phyloP scores from a whole-genome alignment of 2,113 vertebrate genomes.

The Misgurnus anguillicaudatus region DNA sequence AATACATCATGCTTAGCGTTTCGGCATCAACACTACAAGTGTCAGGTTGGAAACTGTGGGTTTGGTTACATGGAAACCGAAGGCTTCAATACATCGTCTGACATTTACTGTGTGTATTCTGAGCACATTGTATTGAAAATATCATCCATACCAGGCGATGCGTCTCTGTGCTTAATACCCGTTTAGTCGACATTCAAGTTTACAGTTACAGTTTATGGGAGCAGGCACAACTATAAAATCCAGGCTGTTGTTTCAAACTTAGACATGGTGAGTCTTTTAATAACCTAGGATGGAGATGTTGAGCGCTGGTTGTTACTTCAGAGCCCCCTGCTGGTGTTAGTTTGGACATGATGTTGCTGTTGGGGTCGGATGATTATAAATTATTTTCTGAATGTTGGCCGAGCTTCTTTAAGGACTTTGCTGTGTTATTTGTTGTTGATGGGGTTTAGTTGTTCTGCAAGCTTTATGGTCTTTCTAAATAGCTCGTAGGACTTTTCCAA shows the following conservation, averaged over 20 bases:
- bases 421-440: not conserved
- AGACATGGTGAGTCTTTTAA: not conserved
- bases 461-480: not conserved
- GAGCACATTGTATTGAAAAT: conserved; percentile 30
- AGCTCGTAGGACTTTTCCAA: not conserved
- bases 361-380: too few relatives aligned
- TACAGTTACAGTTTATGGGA: conserved; percentile 1
- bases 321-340: conserved; percentile 20
- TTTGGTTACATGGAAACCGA: conserved; percentile 20
- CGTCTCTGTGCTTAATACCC: conserved; percentile 36
- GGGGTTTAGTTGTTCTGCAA: not conserved
- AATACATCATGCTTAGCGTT: conserved; percentile 7
- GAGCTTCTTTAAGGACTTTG: not conserved
- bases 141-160: conserved; percentile 33
- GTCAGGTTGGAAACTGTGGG: not conserved
- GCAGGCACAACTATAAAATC: not conserved
- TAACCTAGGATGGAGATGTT: not conserved
- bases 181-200: not conserved
- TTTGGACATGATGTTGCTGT: not conserved
- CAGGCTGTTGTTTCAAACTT: not conserved
- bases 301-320: not conserved
- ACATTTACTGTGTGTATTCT: conserved; percentile 29
- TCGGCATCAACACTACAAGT: not conserved
- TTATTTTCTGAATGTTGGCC: not conserved
- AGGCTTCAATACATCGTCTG: conserved; percentile 4